A percentile compares a stretch with the other conserved stretches of the same genome.
phyloP scores from a whole-genome alignment of 2,113 vertebrate genomes.

The Alouatta palliata region DNA sequence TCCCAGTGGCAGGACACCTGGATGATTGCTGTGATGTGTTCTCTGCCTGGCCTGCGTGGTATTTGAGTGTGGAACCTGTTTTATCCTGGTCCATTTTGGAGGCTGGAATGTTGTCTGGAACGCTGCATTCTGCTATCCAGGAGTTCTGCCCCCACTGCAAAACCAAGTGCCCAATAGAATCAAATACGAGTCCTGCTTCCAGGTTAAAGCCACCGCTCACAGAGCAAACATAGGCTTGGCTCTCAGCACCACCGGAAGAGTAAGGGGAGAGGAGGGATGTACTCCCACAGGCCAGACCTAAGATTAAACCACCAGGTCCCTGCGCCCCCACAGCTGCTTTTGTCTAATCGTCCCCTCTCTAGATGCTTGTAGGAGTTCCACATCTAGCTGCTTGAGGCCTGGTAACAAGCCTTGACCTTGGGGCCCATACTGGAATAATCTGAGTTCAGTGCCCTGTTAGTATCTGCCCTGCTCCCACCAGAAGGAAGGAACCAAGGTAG shows the following conservation, averaged over 20 bases:
- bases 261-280: neutral
- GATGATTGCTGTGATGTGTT: neutral
- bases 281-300: neutral
- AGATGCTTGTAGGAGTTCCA: neutral
- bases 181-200: fast-evolving
- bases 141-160: neutral
- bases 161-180: neutral
- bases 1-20: neutral
- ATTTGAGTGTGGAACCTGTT: neutral
- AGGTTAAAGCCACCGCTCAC: neutral
- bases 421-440: no score
- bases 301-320: neutral
- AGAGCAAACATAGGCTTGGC: neutral
- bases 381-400: no score
- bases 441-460: neutral
- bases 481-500: neutral
- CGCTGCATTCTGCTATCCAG: neutral
- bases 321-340: neutral
- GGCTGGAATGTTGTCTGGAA: neutral
- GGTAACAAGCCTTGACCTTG: neutral
- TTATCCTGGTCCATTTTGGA: neutral
- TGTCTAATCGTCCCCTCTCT: neutral
- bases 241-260: neutral
- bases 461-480: neutral
- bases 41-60: neutral